phyloP scores from a whole-genome alignment of 2,113 vertebrate genomes.

The Bos indicus region DNA sequence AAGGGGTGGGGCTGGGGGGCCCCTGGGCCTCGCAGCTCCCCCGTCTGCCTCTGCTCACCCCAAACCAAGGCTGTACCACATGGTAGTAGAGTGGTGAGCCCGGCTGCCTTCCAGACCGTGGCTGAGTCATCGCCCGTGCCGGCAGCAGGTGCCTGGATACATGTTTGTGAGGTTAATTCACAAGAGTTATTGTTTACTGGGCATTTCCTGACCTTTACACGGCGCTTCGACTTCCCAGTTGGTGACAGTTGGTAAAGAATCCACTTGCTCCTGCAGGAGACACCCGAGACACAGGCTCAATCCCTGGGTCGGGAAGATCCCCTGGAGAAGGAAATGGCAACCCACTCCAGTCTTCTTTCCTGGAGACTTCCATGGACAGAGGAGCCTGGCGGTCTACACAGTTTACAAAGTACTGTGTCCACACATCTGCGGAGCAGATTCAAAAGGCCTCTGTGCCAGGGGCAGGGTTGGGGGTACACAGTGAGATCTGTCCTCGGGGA shows the following conservation, averaged over 20 bases:
- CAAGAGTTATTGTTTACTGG: background rate
- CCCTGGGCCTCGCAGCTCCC: background rate
- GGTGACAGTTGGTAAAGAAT: background rate
- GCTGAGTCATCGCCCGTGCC: background rate
- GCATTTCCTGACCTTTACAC: background rate
- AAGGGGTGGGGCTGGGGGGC: background rate
- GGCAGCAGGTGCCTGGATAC: background rate
- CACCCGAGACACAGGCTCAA: background rate
- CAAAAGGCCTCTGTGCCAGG: background rate
- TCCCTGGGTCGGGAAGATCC: background rate
- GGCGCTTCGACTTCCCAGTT: background rate
- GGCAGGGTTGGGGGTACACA: rapidly evolving
- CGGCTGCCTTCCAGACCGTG: background rate
- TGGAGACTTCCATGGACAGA: background rate
- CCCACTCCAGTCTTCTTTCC: background rate
- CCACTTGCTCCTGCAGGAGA: background rate
- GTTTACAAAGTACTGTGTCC: background rate
- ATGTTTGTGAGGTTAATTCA: background rate
- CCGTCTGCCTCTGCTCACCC: background rate
- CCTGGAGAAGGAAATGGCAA: background rate
- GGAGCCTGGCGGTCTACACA: background rate
- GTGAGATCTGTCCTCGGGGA: background rate
- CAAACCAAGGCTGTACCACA: background rate
- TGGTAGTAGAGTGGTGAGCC: background rate
- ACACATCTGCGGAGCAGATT: background rate